phyloP scores from a whole-genome alignment of 2,797 vertebrate species.

The Gymnodraco acuticeps region DNA sequence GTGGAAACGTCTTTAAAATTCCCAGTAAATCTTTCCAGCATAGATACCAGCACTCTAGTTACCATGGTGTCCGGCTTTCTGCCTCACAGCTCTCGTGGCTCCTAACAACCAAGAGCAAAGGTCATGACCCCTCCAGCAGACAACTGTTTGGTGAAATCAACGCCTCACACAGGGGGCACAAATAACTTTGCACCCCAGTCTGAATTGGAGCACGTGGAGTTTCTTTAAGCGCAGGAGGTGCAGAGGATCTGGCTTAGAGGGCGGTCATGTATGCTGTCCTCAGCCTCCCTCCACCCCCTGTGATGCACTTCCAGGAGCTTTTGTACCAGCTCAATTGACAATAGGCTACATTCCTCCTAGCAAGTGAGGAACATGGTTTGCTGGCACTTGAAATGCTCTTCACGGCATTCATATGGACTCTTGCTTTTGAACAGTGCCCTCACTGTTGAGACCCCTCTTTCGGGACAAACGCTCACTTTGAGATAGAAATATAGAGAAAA shows the following conservation, averaged over 20 bases:
- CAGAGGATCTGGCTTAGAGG: slow-evolving; percentile 42
- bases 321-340: slow-evolving; percentile 60
- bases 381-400: slow-evolving; percentile 75
- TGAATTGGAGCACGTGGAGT: slow-evolving; percentile 57
- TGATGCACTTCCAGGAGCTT: slow-evolving; percentile 51
- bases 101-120: slow-evolving; percentile 70
- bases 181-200: slow-evolving; percentile 74
- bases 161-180: slow-evolving; percentile 70
- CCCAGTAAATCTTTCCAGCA: slow-evolving; percentile 39
- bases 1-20: slow-evolving; percentile 44
- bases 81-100: slow-evolving; percentile 57
- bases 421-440: slow-evolving; percentile 73
- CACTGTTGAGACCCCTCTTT: slow-evolving; percentile 67
- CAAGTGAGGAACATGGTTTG: slow-evolving; percentile 68
- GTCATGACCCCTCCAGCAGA: slow-evolving; percentile 71
- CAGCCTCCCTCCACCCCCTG: slow-evolving; percentile 35
- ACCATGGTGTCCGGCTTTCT: slow-evolving; percentile 68
- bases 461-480: slow-evolving; percentile 65
- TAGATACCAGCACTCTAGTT: slow-evolving; percentile 49
- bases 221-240: slow-evolving; percentile 47
- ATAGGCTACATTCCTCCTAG: slow-evolving; percentile 74
- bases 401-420: slow-evolving; percentile 61
- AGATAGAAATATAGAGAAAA: slow-evolving; percentile 65
- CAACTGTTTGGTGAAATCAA: slow-evolving; percentile 79
- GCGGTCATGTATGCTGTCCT: slow-evolving; percentile 44